Base-by-base conservation (phyloP, 2,113 vertebrate species). In the Indicator indicator region DNA sequence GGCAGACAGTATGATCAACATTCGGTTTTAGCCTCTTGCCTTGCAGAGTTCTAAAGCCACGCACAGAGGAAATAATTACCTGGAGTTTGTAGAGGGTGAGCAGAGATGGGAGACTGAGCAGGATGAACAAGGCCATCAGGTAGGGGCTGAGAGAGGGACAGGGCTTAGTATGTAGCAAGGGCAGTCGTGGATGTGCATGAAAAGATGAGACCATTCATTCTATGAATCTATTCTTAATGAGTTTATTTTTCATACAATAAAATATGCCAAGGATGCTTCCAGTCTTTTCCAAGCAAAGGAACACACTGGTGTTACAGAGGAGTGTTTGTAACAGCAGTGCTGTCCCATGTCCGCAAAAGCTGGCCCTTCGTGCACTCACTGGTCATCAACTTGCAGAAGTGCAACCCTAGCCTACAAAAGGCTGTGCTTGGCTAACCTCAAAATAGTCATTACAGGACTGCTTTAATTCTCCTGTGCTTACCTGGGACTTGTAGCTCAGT, bases 1-100 rank as follows among this genome's bases (percentile, higher is more conserved):
- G 50, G 3, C 17, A 1, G 70, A 0, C 2, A 3, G 27, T 0
- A 23, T 4, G 9, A 2, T 6, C 17, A 0, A 36, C 6, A 1
- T 4, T 16, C 3, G 74, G 18, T 2, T 20, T 17, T 21, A 64
- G 27, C 21, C 26, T 18, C 24, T 50, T 4, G 74, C 76, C 12
- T 10, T 3, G 1, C 48, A 3, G n/a, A 19, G 70, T 71, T 24
- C 20, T 10, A 19, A 5, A 16, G 50, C 42, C 56, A 4, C 24
- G 0, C 12, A 1, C 16, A 12, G 46, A 5, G 62, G 7, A 9
- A 16, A 9, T 4, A 0, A 1, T 19, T 18, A 4, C 12, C 13
- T 19, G 46, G 2, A 13, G 30, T 16, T 27, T 10, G 16, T 1
- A 3, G 58, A 6, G 23, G 10, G 27, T 15, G 71, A 4, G 30